A percentile compares a stretch with the other conserved stretches of the same genome.
Evolutionary conservation across 64 coral and sea anemone genomes (phyloP).

Genomic region (Dendronephthya gigantea): DNA sequence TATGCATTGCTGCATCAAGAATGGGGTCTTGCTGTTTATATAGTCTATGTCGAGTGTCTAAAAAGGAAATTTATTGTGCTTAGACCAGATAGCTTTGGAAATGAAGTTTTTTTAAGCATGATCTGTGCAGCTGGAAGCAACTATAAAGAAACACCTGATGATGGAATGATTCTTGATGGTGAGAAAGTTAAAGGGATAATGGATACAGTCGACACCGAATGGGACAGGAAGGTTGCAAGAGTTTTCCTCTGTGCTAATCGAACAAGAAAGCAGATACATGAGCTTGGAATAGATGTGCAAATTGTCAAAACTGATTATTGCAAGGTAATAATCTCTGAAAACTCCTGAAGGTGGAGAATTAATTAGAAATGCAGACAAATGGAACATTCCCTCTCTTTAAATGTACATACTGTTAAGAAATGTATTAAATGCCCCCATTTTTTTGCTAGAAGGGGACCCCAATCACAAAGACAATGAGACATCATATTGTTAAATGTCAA

Average conservation of each 20-base stretch:
- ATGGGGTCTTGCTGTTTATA: background rate
- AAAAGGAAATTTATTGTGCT: background rate
- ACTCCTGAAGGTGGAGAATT: no score
- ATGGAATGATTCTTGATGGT: slow-evolving; percentile 12
- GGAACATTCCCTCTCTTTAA: no score
- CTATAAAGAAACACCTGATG: background rate
- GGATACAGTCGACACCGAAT: slow-evolving; percentile 28
- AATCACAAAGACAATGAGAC: no score
- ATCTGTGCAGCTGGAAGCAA: background rate
- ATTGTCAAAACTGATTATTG: background rate
- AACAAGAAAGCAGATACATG: slow-evolving; percentile 1
- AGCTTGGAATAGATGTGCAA: slow-evolving; percentile 26
- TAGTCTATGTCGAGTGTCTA: background rate
- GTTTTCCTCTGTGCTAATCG: slow-evolving; percentile 8
- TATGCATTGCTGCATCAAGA: slow-evolving; percentile 17
- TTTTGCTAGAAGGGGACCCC: no score
- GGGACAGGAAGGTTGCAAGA: slow-evolving; percentile 32
- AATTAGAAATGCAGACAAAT: no score
- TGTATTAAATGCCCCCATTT: no score
- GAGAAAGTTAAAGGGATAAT: background rate
- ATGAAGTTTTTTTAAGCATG: slow-evolving; percentile 29
- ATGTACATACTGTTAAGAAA: no score
- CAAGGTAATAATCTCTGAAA: background rate
- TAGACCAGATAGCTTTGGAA: slow-evolving; percentile 18
- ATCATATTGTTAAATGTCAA: background rate